Evolutionary conservation across 2,888 invertebrate genomes (phyloP), one percentile per base, ranked within the genome.

Genomic region (Achlya flavicornis): DNA sequence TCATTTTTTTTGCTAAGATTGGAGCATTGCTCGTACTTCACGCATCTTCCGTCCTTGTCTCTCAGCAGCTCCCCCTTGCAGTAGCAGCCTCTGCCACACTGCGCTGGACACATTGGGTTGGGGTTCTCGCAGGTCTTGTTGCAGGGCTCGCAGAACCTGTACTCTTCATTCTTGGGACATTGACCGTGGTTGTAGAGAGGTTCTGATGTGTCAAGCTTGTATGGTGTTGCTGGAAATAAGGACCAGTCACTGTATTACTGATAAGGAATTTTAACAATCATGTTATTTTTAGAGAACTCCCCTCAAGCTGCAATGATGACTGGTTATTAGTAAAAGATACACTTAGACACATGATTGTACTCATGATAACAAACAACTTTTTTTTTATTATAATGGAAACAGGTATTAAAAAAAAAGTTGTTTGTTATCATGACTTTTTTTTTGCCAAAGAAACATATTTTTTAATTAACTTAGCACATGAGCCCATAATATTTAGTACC

Each of bases 71-170:
- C 79, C 0, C 71, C 81, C 26, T 80, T 82, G 64, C 91, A 91
- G 84, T 89, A 90, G 77, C 91, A 91, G 0, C 91, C 91, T 11
- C 86, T 70, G 4, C 68, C 64, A 66, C 91, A 91, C 67, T 90
- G 89, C 0, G 90, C 90, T 0, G 90, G 88, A 62, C 91, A 91
- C 0, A 87, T 63, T 0, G 90, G 90, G 74, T 86, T 82, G 0
- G 88, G 90, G 53, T 83, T 80, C 38, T 85, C 86, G 53, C 91
- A 91, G 12, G 83, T 85, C 66, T 70, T 77, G 69, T 80, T 80
- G 68, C 91, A 91, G 0, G 84, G 77, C 67, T 90, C 89, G 53
- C 91, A 91, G 71, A 81, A 84, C 10, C 84, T 71, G 78, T 89
- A 91, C 74, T 89, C 91, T 41, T 90, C 86, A 67, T 86, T 75